Evolutionary conservation across 2,888 invertebrate species (phyloP).

Genomic region (Morpho helenor): DNA sequence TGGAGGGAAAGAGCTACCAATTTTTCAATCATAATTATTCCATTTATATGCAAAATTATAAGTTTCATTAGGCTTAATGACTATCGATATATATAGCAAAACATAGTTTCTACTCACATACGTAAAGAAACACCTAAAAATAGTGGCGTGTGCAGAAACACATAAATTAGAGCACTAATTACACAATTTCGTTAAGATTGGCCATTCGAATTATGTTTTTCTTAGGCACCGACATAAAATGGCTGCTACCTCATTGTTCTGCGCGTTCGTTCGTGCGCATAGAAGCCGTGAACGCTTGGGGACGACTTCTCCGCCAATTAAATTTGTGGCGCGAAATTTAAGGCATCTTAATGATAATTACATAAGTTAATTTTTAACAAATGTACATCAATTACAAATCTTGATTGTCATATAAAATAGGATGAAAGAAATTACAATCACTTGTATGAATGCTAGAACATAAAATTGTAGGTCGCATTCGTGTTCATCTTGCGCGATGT

Average conservation of each 20-base stretch:
- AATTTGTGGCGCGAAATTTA: constrained; percentile 79
- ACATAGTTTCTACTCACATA: constrained; percentile 72
- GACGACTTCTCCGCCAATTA: constrained; percentile 78
- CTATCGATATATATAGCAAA: constrained; percentile 57
- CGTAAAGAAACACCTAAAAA: constrained; percentile 70
- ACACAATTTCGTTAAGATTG: constrained; percentile 78
- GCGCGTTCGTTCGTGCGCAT: constrained; percentile 80
- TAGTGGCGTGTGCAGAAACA: constrained; percentile 71
- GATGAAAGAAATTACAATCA: constrained; percentile 51
- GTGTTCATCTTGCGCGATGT: constrained; percentile 35
- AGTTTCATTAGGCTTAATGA: constrained; percentile 61
- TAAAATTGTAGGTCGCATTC: constrained; percentile 47
- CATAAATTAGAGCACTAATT: constrained; percentile 79
- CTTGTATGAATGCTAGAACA: constrained; percentile 46
- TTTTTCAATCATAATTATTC: constrained; percentile 43
- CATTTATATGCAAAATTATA: constrained; percentile 37
- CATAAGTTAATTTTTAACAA: constrained; percentile 31
- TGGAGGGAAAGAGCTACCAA: constrained; percentile 53
- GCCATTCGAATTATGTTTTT: constrained; percentile 80
- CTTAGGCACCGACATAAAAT: constrained; percentile 80
- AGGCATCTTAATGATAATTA: constrained; percentile 55
- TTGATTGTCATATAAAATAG: constrained; percentile 51
- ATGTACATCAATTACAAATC: constrained; percentile 49
- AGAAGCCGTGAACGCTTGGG: constrained; percentile 80
- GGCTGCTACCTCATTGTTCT: constrained; percentile 80